These are phyloP conservation scores for Theocolax elegans DNA, from an alignment of 1,140 invertebrate genomes.

Conservation along the genomic window DNA sequence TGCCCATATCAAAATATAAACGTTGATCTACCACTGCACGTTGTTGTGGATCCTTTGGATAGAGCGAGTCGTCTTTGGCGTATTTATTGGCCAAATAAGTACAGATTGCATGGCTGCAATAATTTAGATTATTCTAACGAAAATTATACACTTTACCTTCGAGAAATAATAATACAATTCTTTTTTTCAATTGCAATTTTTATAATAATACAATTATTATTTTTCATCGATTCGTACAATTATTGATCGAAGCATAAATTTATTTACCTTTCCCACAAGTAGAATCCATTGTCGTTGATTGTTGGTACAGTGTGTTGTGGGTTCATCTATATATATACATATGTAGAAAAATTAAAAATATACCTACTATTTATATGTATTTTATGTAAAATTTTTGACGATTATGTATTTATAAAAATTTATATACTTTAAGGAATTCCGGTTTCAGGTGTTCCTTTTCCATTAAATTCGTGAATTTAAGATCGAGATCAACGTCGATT, in stretches of 20 bases:
- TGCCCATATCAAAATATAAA: conserved; percentile 78
- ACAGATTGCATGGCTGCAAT: conserved; percentile 74
- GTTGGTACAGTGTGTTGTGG: conserved; percentile 76
- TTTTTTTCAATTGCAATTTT: no score
- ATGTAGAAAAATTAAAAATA: conserved; percentile 24
- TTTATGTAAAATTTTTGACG: no score
- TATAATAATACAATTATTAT: no score
- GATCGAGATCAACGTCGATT: conserved; percentile 78
- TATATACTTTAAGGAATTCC: conserved; percentile 82
- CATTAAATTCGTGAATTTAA: conserved; percentile 75
- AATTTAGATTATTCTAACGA: not conserved
- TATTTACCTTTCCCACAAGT: conserved; percentile 71
- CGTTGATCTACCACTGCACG: conserved; percentile 78
- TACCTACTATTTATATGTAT: no score
- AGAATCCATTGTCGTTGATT: conserved; percentile 74
- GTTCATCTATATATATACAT: conserved; percentile 66
- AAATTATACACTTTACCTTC: no score
- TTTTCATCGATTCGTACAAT: no score
- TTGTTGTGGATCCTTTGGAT: conserved; percentile 74
- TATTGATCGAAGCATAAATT: no score
- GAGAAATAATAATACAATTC: no score
- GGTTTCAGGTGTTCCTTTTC: conserved; percentile 75
- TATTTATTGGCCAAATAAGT: conserved; percentile 77
- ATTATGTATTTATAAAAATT: no score
- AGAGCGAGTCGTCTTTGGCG: conserved; percentile 74